Conservation (phyloP, 2,888 invertebrate species). For the Clitarchus hookeri region DNA sequence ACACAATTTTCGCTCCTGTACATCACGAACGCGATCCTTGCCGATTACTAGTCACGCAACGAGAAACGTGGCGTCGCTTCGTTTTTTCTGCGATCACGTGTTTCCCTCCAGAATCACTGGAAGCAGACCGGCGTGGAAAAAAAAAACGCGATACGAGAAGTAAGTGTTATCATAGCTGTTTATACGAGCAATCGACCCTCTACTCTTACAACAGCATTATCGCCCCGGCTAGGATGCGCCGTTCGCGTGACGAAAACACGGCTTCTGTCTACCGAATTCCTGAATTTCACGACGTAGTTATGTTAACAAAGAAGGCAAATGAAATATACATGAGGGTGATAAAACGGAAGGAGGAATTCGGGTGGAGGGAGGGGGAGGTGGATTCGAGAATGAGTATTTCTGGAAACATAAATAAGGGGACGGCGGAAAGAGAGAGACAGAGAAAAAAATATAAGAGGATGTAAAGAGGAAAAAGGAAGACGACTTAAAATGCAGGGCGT, state of each 20-base stretch:
- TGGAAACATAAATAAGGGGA: not conserved
- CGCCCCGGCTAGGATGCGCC: not conserved
- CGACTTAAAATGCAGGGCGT: conserved; percentile 9
- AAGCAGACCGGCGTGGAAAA: no score
- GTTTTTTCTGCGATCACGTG: no score
- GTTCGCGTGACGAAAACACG: not conserved
- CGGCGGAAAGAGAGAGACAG: not conserved
- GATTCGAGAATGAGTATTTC: not conserved
- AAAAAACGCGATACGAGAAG: not conserved
- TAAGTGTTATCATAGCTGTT: not conserved
- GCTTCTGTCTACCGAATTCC: not conserved
- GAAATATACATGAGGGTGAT: not conserved
- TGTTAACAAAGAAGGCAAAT: not conserved
- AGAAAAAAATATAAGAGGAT: not conserved
- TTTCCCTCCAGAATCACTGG: no score
- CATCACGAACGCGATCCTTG: no score
- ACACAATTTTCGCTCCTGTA: no score
- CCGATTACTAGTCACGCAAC: no score
- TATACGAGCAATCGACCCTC: not conserved
- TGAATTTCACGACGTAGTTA: conserved; percentile 7
- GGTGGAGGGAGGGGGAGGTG: not conserved
- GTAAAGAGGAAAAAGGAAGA: conserved; percentile 11
- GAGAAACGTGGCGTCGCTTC: no score
- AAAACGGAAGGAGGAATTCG: not conserved
- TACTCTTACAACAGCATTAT: not conserved